These are phyloP conservation scores for Phaonia tiefii DNA, from an alignment of 2,888 invertebrate species.

Conservation along the genomic window DNA sequence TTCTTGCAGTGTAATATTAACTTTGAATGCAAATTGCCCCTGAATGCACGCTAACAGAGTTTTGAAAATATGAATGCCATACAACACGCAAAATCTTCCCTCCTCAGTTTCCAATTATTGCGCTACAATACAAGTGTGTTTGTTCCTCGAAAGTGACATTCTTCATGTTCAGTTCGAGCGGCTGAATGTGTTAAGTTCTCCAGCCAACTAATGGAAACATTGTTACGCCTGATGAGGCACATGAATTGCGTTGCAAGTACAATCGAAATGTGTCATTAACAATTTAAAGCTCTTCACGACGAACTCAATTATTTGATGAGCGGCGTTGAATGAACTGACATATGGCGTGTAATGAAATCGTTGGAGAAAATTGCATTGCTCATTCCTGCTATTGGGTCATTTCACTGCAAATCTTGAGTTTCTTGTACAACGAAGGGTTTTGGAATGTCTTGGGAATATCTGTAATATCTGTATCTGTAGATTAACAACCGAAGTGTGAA, in stretches of 20 bases:
- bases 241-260: slow-evolving; percentile 35
- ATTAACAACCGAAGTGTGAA: too few species aligned
- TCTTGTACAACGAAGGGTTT: too few species aligned
- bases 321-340: not conserved
- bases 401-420: too few species aligned
- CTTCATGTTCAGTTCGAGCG: slow-evolving; percentile 12
- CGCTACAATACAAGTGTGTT: slow-evolving; percentile 29
- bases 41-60: too few species aligned
- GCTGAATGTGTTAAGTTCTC: slow-evolving; percentile 6
- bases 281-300: slow-evolving; percentile 57
- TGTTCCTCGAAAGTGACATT: slow-evolving; percentile 29
- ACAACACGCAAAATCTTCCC: slow-evolving; percentile 48
- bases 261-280: slow-evolving; percentile 54
- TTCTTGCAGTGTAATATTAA: not conserved
- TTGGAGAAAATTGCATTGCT: too few species aligned
- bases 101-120: slow-evolving; percentile 38
- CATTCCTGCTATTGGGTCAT: not conserved
- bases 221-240: not conserved
- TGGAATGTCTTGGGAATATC: too few species aligned
- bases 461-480: too few species aligned
- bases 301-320: slow-evolving; percentile 47
- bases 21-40: too few species aligned
- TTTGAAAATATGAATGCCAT: slow-evolving; percentile 25
- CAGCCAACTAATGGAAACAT: not conserved
- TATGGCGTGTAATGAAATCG: slow-evolving; percentile 44